Percentiles rank a stretch among this genome's conserved stretches.
phyloP scores from a whole-genome alignment of 1,140 invertebrate species.

The Anagrus nilaparvatae region DNA sequence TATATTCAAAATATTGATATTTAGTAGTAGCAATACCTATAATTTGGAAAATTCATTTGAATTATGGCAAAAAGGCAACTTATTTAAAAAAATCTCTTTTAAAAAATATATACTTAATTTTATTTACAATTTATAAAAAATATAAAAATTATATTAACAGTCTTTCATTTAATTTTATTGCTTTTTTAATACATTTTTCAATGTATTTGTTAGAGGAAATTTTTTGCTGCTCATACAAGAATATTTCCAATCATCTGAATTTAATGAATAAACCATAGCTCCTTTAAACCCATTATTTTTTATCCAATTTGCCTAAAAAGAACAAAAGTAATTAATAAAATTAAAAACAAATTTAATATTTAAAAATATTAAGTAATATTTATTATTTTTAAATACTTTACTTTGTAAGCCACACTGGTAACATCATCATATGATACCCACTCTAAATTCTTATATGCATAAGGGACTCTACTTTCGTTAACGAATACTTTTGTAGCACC shows the following conservation, averaged over 20 bases:
- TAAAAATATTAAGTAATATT: no score
- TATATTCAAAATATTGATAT: no score
- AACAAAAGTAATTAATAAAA: conserved; percentile 20
- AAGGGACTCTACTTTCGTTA: conserved; percentile 63
- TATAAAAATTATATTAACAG: no score
- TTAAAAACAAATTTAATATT: conserved; percentile 20
- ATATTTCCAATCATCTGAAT: conserved; percentile 57
- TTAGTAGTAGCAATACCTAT: no score
- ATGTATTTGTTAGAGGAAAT: conserved; percentile 30
- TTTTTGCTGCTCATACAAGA: conserved; percentile 30
- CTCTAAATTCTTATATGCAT: conserved; percentile 59
- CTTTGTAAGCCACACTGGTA: conserved; percentile 63
- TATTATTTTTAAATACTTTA: conserved; percentile 25
- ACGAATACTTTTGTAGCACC: conserved; percentile 50
- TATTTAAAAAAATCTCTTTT: no score
- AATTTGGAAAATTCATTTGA: no score
- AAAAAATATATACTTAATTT: no score
- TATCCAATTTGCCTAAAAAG: conserved; percentile 50
- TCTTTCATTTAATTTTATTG: no score
- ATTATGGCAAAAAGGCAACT: no score
- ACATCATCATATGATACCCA: conserved; percentile 86
- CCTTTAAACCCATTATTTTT: conserved; percentile 53
- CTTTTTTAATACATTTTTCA: no score
- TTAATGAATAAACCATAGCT: conserved; percentile 67
- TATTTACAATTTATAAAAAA: no score